A percentile compares a stretch with the other conserved stretches of the same genome.
These are phyloP conservation scores for Helarctos malayanus DNA, from an alignment of 2,797 vertebrate species.

Conservation along the genomic window DNA sequence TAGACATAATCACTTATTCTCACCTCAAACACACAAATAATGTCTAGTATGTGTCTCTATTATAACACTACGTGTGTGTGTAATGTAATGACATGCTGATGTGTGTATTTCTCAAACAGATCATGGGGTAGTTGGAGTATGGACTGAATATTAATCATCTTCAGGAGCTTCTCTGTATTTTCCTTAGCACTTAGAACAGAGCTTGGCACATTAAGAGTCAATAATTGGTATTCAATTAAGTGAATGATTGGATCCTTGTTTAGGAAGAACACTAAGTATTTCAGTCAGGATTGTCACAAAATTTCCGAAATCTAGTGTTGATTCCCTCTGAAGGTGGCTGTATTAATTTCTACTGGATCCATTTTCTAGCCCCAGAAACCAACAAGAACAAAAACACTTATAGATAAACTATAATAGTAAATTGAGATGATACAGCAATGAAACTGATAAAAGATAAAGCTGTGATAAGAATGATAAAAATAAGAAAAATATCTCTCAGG, in stretches of 20 bases:
- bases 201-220: accelerated
- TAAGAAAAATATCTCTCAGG: background rate
- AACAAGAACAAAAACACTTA: background rate
- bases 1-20: background rate
- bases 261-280: background rate
- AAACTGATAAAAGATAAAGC: background rate
- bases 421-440: background rate
- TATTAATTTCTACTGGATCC: background rate
- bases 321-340: background rate
- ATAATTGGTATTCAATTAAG: background rate
- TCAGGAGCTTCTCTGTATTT: background rate
- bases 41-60: background rate
- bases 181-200: background rate
- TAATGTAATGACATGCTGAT: background rate
- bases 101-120: background rate
- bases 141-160: background rate
- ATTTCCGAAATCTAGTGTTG: background rate
- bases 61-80: background rate
- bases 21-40: background rate
- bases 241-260: background rate
- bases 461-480: background rate
- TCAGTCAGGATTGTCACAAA: background rate
- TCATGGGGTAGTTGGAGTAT: background rate
- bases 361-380: background rate
- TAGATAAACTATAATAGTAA: background rate